Conservation (phyloP, 2,797 vertebrate genomes). For the Gambusia yucatana region DNA sequence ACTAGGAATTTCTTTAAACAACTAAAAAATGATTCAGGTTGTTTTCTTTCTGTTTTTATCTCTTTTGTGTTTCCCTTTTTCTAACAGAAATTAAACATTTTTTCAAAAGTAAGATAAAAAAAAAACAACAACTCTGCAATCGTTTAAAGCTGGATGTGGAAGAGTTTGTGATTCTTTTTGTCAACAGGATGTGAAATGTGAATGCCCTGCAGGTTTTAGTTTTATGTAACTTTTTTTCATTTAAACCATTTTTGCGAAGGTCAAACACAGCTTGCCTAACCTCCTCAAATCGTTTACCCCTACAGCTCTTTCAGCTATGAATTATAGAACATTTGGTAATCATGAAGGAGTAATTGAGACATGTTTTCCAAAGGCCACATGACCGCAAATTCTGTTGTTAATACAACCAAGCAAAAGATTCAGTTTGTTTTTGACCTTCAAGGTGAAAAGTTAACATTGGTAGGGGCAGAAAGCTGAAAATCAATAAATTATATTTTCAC, state of each 20-base stretch:
- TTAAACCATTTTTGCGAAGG: not conserved
- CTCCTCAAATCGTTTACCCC: not conserved
- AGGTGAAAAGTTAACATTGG: not conserved
- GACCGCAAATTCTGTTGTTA: not conserved
- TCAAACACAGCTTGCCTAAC: not conserved
- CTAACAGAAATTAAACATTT: not conserved
- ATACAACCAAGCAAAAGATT: not conserved
- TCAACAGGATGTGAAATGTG: not conserved
- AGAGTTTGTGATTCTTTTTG: not conserved
- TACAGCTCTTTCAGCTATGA: not conserved
- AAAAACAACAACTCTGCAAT: not conserved
- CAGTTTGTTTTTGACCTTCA: not conserved
- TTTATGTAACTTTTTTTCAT: not conserved
- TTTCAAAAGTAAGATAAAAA: not conserved
- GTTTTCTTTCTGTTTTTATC: not conserved
- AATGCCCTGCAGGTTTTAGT: not conserved
- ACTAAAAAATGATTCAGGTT: too few species aligned
- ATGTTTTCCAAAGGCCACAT: not conserved
- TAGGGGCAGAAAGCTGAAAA: not conserved
- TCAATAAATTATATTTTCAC: not conserved
- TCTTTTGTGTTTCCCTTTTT: too few species aligned
- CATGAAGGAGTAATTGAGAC: not conserved
- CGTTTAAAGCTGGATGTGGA: not conserved
- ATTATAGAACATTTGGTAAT: not conserved
- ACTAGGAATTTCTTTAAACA: too few species aligned